Evolutionary conservation across 2,888 invertebrate genomes (phyloP).

Genomic region (Branchipolynoe longqiensis): DNA sequence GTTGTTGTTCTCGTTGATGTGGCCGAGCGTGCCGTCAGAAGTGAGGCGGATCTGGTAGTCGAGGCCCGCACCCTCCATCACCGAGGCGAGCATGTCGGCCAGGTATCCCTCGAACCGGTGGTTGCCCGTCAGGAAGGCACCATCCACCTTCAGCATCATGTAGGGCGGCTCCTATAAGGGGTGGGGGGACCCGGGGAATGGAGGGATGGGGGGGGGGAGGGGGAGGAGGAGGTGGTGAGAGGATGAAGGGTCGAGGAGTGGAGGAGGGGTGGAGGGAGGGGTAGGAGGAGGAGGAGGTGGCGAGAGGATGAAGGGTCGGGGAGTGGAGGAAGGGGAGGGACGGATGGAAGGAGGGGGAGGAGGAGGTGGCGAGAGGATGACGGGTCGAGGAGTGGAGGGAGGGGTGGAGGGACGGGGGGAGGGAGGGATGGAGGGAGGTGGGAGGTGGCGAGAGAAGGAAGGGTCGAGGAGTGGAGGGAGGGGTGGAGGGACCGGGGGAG

Average conservation of each 20-base stretch:
- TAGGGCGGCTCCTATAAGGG: slow-evolving; percentile 66
- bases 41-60: slow-evolving; percentile 67
- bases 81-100: slow-evolving; percentile 64
- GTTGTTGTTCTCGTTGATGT: slow-evolving; percentile 60
- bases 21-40: slow-evolving; percentile 63
- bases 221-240: too few species aligned
- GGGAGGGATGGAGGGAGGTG: background rate
- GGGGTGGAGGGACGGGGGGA: background rate
- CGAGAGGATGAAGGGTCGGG: background rate
- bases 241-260: background rate
- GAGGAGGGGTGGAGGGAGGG: background rate
- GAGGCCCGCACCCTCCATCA: slow-evolving; percentile 63
- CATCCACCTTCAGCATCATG: slow-evolving; percentile 67
- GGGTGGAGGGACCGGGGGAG: background rate
- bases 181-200: background rate
- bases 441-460: background rate
- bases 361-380: background rate
- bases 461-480: background rate
- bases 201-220: background rate
- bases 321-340: background rate
- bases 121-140: slow-evolving; percentile 66
- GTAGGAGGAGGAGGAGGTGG: slow-evolving; percentile 3
- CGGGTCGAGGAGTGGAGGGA: background rate
- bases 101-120: slow-evolving; percentile 69
- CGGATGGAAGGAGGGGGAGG: background rate